phyloP scores from a whole-genome alignment of 2,113 vertebrate genomes.

The Scalopus aquaticus region DNA sequence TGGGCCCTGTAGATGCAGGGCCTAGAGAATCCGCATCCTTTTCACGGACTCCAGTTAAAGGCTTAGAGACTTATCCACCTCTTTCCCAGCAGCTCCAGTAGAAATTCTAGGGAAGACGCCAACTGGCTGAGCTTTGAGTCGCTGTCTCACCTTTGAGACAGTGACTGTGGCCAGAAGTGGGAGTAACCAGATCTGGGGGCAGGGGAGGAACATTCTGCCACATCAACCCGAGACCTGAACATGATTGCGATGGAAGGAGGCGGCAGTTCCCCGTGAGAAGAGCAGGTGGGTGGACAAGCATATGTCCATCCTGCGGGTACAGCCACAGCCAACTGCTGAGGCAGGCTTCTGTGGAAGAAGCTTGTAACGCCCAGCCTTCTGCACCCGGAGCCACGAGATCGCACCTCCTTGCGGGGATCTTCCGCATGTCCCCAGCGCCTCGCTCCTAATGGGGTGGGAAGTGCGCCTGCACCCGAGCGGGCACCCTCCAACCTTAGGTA shows the following conservation, averaged over 20 bases:
- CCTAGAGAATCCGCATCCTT: neutral
- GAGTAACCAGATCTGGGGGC: neutral
- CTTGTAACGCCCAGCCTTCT: neutral
- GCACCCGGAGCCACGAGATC: neutral
- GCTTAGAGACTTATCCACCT: neutral
- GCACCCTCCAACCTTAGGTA: neutral
- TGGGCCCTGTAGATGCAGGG: rapidly evolving
- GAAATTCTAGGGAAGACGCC: neutral
- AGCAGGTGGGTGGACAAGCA: neutral
- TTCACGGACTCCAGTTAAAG: neutral
- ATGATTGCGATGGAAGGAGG: neutral
- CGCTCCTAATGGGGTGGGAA: neutral
- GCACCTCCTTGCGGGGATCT: neutral
- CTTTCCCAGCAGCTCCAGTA: neutral
- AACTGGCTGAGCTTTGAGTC: neutral
- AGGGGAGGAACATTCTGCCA: neutral
- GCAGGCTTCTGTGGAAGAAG: neutral
- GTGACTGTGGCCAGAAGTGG: neutral
- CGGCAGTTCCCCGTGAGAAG: neutral
- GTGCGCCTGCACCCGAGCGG: neutral
- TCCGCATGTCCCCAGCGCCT: neutral
- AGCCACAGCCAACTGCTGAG: neutral
- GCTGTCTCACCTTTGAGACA: neutral
- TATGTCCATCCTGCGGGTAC: neutral
- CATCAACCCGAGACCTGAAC: neutral